Conservation (phyloP, 2,888 invertebrate species). For the Aporophyla nigra region DNA sequence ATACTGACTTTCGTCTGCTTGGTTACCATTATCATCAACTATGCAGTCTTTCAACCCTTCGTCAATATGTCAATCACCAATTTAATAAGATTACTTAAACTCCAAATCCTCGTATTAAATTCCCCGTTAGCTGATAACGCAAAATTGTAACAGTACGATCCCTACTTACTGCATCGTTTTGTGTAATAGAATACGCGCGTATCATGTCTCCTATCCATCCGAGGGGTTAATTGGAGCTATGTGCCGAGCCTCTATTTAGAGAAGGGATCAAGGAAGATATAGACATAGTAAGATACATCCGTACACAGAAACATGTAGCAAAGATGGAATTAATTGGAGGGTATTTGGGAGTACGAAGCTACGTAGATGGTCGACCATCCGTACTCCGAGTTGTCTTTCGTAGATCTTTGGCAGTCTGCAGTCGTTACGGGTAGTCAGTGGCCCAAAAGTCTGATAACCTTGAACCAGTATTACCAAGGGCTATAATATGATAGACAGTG, state of each 20-base stretch:
- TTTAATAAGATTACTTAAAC: constrained; percentile 34
- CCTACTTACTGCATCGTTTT: constrained; percentile 13
- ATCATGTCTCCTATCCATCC: constrained; percentile 31
- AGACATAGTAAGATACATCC: not conserved
- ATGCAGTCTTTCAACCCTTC: not conserved
- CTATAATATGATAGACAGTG: no score
- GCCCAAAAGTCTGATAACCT: not conserved
- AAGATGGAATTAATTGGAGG: not conserved
- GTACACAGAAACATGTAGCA: constrained; percentile 2
- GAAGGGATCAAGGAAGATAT: constrained; percentile 38
- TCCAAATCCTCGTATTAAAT: constrained; percentile 13
- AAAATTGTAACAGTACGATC: constrained; percentile 8
- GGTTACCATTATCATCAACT: constrained; percentile 1
- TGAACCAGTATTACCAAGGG: no score
- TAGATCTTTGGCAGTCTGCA: not conserved
- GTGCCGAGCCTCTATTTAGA: constrained; percentile 24
- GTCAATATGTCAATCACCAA: constrained; percentile 5
- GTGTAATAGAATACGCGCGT: constrained; percentile 44
- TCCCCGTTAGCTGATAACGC: not conserved
- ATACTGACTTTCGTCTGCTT: not conserved
- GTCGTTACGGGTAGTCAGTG: not conserved
- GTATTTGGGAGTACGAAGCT: not conserved
- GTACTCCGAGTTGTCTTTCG: no score
- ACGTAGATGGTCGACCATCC: no score
- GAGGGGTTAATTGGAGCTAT: constrained; percentile 44